Percentiles rank a stretch among this genome's conserved stretches.
Conservation (phyloP, 2,797 vertebrate species). For the Leucoraja ocellata region DNA sequence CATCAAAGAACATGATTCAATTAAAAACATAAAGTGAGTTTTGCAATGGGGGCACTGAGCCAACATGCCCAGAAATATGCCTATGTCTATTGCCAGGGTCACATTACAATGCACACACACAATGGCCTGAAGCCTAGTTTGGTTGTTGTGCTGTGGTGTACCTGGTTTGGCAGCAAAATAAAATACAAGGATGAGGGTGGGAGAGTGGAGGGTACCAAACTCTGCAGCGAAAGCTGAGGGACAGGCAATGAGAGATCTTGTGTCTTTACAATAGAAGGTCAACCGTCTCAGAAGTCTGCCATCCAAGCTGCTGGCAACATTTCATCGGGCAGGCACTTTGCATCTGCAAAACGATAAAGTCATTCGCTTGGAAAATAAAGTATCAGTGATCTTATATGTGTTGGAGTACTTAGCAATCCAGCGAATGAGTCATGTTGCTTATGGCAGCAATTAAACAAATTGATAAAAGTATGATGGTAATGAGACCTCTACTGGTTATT, state of each 20-base stretch:
- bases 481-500: background rate
- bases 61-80: background rate
- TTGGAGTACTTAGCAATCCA: background rate
- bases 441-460: background rate
- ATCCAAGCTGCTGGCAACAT: background rate
- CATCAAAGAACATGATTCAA: background rate
- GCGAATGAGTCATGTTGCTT: background rate
- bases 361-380: background rate
- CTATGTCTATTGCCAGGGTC: background rate
- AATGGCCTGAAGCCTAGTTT: background rate
- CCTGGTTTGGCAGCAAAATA: background rate
- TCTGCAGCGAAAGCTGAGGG: no score
- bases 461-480: background rate
- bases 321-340: background rate
- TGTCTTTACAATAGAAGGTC: background rate
- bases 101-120: background rate
- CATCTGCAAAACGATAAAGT: background rate
- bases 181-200: background rate
- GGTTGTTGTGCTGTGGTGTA: background rate
- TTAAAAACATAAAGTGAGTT: background rate
- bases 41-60: background rate
- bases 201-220: background rate
- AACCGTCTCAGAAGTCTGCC: background rate
- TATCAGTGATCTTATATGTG: background rate
- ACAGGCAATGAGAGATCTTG: background rate